A percentile compares a stretch with the other conserved stretches of the same genome.
Evolutionary conservation across 2,888 invertebrate genomes (phyloP).

Genomic region (Epistrophe grossulariae): DNA sequence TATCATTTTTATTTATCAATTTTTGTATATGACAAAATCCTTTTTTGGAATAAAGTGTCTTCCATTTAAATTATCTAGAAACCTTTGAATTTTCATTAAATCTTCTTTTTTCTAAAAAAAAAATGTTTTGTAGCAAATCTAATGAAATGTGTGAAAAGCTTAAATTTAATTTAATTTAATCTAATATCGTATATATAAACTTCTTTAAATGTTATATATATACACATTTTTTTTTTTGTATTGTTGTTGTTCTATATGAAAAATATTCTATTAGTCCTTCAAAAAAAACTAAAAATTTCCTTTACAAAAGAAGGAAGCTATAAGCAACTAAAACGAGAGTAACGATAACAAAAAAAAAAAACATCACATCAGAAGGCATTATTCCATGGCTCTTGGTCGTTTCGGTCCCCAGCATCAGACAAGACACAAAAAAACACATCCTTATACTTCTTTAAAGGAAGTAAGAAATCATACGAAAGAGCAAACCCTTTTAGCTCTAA

Average conservation of each 20-base stretch:
- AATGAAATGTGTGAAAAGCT: too few relatives aligned
- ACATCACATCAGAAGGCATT: not conserved
- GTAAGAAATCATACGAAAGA: constrained; percentile 51
- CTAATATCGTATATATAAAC: too few relatives aligned
- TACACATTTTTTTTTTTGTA: not conserved
- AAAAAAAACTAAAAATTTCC: not conserved
- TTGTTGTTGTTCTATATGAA: not conserved
- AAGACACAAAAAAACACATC: not conserved
- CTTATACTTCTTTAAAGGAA: constrained; percentile 9
- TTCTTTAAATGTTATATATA: not conserved
- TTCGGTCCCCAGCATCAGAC: not conserved
- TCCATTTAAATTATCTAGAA: too few relatives aligned
- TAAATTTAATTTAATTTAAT: too few relatives aligned
- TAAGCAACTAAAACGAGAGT: not conserved
- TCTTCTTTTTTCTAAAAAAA: too few relatives aligned
- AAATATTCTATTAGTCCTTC: not conserved
- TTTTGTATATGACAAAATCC: too few relatives aligned
- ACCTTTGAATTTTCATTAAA: too few relatives aligned
- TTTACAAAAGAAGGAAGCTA: not conserved
- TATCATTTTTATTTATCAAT: too few relatives aligned
- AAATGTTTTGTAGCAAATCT: too few relatives aligned
- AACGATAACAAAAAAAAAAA: not conserved
- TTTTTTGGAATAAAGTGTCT: too few relatives aligned
- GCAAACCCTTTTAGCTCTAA: constrained; percentile 48
- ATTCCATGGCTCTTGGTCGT: not conserved